A percentile compares a stretch with the other conserved stretches of the same genome.
These are phyloP conservation scores for Perca schrenkii DNA, from an alignment of 2,113 vertebrate genomes.

Conservation along the genomic window DNA sequence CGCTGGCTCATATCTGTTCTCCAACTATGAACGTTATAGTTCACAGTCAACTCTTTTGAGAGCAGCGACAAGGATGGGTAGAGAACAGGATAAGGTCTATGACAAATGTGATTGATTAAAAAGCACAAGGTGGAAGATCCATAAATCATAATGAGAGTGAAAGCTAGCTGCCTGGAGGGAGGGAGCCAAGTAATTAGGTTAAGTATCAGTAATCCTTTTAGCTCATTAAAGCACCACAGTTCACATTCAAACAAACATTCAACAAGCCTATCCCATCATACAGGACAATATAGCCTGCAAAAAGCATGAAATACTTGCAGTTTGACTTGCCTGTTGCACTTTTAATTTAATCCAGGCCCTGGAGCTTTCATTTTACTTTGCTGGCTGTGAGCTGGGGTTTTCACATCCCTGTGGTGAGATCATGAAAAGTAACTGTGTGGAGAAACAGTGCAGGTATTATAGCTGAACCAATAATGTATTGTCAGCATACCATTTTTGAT, in stretches of 20 bases:
- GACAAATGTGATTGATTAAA: constrained; percentile 61
- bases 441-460: constrained; percentile 14
- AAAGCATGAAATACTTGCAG: neutral
- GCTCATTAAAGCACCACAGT: constrained; percentile 77
- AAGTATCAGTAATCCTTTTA: constrained; percentile 84
- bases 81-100: constrained; percentile 20
- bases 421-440: constrained; percentile 17
- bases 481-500: constrained; percentile 25
- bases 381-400: neutral
- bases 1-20: neutral
- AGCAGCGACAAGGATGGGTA: constrained; percentile 25
- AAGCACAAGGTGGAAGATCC: constrained; percentile 43
- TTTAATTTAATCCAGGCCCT: neutral
- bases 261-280: constrained; percentile 33
- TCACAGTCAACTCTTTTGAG: constrained; percentile 22
- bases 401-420: constrained; percentile 19
- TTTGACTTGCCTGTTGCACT: neutral
- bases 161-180: constrained; percentile 66
- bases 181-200: constrained; percentile 84
- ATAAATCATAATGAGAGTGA: constrained; percentile 68
- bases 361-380: neutral
- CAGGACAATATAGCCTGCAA: neutral
- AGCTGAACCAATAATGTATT: neutral
- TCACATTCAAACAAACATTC: constrained; percentile 70
- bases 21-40: neutral